Percentiles rank a stretch among this genome's conserved stretches.
phyloP scores from a whole-genome alignment of 1,140 invertebrate species.

The Drosophila rufa region DNA sequence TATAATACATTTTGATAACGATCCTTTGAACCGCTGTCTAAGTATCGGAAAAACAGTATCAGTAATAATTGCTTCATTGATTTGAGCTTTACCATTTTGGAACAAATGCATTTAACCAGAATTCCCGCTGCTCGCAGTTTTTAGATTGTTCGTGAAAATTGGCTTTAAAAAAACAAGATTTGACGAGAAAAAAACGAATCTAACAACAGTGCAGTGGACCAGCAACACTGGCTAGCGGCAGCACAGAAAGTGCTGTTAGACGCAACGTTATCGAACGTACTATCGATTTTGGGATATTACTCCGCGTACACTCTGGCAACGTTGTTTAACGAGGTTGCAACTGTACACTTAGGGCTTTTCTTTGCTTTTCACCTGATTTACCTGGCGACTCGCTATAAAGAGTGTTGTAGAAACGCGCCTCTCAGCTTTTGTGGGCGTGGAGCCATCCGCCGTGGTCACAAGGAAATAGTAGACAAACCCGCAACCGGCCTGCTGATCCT shows the following conservation, averaged over 20 bases:
- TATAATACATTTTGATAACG: no score
- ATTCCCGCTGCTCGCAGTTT: no score
- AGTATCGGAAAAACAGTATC: no score
- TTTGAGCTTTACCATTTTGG: no score
- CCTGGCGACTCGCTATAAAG: background rate
- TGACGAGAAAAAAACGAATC: no score
- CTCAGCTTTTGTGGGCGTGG: background rate
- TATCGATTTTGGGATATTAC: background rate
- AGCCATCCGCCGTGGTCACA: background rate
- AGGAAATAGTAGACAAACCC: background rate
- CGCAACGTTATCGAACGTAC: conserved; percentile 1
- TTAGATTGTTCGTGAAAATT: no score
- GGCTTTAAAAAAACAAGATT: no score
- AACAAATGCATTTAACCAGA: no score
- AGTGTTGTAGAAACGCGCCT: background rate
- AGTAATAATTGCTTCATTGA: no score
- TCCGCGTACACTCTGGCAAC: background rate
- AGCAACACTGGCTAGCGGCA: conserved; percentile 4
- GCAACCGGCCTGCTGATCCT: background rate
- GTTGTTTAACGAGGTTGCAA: background rate
- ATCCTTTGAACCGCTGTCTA: no score
- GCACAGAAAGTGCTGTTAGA: conserved; percentile 23
- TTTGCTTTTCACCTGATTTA: background rate
- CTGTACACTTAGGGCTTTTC: background rate
- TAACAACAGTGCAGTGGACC: no score